These are phyloP conservation scores for Drosophila ananassae DNA, from an alignment of 1,140 invertebrate genomes.

Conservation along the genomic window DNA sequence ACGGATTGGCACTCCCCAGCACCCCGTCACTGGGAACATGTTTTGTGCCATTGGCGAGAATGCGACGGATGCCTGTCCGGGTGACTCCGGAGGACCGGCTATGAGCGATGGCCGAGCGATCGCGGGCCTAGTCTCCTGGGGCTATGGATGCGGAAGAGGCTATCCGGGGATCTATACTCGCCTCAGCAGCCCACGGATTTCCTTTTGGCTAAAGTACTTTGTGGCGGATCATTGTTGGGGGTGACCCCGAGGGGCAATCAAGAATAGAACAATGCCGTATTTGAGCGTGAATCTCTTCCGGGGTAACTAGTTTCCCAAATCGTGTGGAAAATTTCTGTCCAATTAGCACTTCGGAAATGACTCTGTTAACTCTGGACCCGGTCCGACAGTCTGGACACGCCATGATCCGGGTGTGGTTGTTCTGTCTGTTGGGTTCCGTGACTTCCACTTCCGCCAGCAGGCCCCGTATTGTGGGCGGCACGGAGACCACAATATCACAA, in stretches of 20 bases:
- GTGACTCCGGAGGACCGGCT: constrained; percentile 66
- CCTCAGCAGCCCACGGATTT: constrained; percentile 30
- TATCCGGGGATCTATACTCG: constrained; percentile 86
- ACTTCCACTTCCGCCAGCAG: not conserved
- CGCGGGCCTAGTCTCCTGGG: constrained; percentile 86
- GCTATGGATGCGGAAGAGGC: constrained; percentile 78
- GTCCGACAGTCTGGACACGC: constrained; percentile 49
- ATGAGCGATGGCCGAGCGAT: constrained; percentile 26
- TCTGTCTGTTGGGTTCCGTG: constrained; percentile 8
- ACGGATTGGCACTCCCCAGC: not conserved
- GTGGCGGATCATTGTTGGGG: constrained; percentile 27
- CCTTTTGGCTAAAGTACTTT: constrained; percentile 29
- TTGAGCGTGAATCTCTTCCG: constrained; percentile 3
- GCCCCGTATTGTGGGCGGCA: constrained; percentile 67
- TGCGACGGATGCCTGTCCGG: constrained; percentile 52
- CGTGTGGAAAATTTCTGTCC: constrained; percentile 9
- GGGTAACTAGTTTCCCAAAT: constrained; percentile 10
- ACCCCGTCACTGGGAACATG: constrained; percentile 69
- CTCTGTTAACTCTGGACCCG: not conserved
- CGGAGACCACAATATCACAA: constrained; percentile 49
- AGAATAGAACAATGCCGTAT: not conserved
- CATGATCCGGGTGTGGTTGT: constrained; percentile 52
- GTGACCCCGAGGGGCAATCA: not conserved
- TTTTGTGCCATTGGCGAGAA: constrained; percentile 81
- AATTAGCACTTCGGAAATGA: constrained; percentile 31